Evolutionary conservation across 2,113 vertebrate genomes (phyloP), one percentile per base, ranked within the genome.

Genomic region (Pleuronectes platessa): DNA sequence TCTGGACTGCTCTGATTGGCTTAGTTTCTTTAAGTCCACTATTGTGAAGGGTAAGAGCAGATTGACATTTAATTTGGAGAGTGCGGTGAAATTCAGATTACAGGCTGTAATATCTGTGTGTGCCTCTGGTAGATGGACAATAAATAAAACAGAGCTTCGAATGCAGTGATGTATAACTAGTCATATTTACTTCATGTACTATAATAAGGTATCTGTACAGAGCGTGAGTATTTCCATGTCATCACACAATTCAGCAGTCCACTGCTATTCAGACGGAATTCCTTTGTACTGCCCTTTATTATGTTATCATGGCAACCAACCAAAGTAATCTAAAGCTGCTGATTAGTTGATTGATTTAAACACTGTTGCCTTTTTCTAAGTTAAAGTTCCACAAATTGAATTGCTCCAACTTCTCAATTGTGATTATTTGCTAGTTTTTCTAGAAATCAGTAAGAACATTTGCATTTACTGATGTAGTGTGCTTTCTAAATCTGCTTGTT

Each of bases 1-100:
- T 49, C 31, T 2, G 1, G 5, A 2, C 23, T 0, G 0, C 64
- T 56, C 76, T 60, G 71, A 88, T 86, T 90, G 88, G 88, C 71
- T 26, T n/a, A 63, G 23, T 11, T 67, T 21, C 17, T 61, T 60
- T 81, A 81, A 78, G 20, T 67, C 64, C 4, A 0, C 59, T 35
- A 63, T 78, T 61, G 71, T 81, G 35, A 71, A 73, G 45, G 35
- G 17, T 20, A 21, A 27, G 26, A 35, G n/a, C 58, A 74, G 60
- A 69, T 12, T 76, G 83, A 75, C 24, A 20, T 69, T 72, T 69
- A 31, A 74, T 80, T 71, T 61, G 42, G 12, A 3, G n/a, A 61
- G 35, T 18, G 69, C 54, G 18, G 31, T 21, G 68, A 76, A 65
- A 61, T 51, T 56, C 20, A 65, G 42, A 79, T 76, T 35, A 63